These are phyloP conservation scores for Actenoides hombroni DNA, from an alignment of 2,113 vertebrate species.

Conservation along the genomic window DNA sequence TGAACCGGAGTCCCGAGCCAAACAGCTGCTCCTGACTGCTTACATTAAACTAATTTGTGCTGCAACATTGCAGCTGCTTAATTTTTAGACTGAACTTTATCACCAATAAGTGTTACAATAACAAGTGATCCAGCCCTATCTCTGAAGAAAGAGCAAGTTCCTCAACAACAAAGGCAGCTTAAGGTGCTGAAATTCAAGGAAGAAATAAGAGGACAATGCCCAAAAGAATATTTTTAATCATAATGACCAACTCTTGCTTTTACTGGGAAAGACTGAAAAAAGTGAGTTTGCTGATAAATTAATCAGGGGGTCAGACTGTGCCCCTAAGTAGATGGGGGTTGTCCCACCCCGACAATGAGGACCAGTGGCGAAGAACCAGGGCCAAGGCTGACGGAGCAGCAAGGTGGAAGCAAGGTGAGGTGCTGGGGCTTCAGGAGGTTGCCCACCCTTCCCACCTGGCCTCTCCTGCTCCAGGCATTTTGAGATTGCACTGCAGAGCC, in stretches of 20 bases:
- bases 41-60: conserved; percentile 89
- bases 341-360: accelerated
- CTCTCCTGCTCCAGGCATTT: no score
- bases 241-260: conserved; percentile 9
- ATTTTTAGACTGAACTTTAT: conserved; percentile 84
- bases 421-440: not conserved
- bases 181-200: conserved; percentile 20
- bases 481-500: not conserved
- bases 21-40: conserved; percentile 87
- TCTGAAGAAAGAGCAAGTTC: conserved; percentile 75
- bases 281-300: conserved; percentile 12
- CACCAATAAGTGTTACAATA: conserved; percentile 84
- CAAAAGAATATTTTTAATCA: conserved; percentile 30
- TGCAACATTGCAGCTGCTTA: conserved; percentile 87
- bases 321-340: accelerated
- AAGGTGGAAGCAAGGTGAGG: not conserved
- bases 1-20: conserved; percentile 78
- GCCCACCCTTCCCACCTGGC: not conserved
- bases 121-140: conserved; percentile 76
- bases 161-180: conserved; percentile 68
- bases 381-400: not conserved
- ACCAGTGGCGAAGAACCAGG: accelerated
- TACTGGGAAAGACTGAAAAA: conserved; percentile 43
- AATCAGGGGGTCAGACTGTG: not conserved
- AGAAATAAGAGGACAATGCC: conserved; percentile 35